Evolutionary conservation across 2,888 invertebrate genomes (phyloP).

Genomic region (Pseudanteris insignis): DNA sequence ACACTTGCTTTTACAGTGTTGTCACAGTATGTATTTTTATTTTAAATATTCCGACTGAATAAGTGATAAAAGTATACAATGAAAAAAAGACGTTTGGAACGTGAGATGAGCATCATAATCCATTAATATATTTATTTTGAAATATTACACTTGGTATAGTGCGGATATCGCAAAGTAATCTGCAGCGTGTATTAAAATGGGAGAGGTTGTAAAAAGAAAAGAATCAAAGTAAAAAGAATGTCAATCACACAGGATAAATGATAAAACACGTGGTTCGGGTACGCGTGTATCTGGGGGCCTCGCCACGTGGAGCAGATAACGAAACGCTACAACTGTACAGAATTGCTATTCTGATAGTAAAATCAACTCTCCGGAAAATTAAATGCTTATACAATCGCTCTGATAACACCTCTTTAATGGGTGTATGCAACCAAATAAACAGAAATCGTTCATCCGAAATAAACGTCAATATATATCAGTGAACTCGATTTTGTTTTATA

Average conservation of each 20-base stretch:
- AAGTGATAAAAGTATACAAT: too few species aligned
- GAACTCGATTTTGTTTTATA: constrained; percentile 7
- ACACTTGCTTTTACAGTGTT: too few species aligned
- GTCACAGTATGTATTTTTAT: too few species aligned
- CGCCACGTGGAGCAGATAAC: constrained; percentile 66
- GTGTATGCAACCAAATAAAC: constrained; percentile 36
- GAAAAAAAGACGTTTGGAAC: too few species aligned
- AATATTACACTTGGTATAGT: constrained; percentile 63
- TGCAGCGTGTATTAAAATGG: constrained; percentile 46
- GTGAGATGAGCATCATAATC: constrained; percentile 37
- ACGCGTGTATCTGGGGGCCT: constrained; percentile 47
- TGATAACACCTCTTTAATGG: constrained; percentile 56
- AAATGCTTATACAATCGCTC: constrained; percentile 62
- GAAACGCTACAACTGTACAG: constrained; percentile 52
- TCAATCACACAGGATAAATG: constrained; percentile 27
- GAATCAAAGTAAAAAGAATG: constrained; percentile 16
- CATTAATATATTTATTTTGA: constrained; percentile 58
- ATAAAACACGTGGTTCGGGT: constrained; percentile 59
- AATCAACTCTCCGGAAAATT: constrained; percentile 66
- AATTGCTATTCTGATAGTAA: constrained; percentile 46
- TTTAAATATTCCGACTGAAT: too few species aligned
- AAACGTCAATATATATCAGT: constrained; percentile 11
- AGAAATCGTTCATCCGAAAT: constrained; percentile 29
- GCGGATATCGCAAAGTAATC: constrained; percentile 51
- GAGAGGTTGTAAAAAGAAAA: constrained; percentile 21